These are phyloP conservation scores for Actenoides hombroni DNA, from an alignment of 2,113 vertebrate genomes.

Conservation along the genomic window DNA sequence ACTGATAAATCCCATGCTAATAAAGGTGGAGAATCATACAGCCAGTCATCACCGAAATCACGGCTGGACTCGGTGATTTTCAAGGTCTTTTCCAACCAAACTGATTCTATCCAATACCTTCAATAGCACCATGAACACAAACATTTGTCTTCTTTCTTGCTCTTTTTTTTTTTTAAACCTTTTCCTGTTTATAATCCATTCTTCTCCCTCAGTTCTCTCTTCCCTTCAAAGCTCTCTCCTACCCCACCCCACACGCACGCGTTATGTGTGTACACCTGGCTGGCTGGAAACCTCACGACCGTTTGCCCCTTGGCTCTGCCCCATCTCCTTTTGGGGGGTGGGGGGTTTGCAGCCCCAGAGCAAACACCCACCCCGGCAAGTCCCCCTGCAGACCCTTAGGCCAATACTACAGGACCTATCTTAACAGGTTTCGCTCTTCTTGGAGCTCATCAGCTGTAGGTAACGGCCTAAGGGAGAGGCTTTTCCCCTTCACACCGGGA, in stretches of 20 bases:
- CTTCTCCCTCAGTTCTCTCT: neutral
- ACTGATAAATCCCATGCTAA: neutral
- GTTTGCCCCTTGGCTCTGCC: neutral
- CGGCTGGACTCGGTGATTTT: too few species aligned
- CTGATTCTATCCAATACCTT: neutral
- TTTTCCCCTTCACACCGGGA: neutral
- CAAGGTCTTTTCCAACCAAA: too few species aligned
- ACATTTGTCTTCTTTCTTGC: too few species aligned
- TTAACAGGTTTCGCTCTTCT: conserved; percentile 60
- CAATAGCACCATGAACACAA: neutral
- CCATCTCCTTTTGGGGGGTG: neutral
- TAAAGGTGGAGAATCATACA: accelerated
- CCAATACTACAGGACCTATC: conserved; percentile 73
- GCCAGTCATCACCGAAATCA: neutral
- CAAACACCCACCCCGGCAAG: neutral
- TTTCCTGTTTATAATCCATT: neutral
- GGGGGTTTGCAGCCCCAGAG: neutral
- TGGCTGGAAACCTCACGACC: neutral
- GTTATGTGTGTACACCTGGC: neutral
- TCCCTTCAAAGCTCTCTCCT: neutral
- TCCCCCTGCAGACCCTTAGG: neutral
- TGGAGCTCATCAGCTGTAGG: conserved; percentile 45
- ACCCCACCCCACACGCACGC: accelerated
- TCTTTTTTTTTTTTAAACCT: accelerated
- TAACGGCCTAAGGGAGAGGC: conserved; percentile 2